Base-by-base conservation (phyloP, 2,797 vertebrate species). In the Harpagifer antarcticus region DNA sequence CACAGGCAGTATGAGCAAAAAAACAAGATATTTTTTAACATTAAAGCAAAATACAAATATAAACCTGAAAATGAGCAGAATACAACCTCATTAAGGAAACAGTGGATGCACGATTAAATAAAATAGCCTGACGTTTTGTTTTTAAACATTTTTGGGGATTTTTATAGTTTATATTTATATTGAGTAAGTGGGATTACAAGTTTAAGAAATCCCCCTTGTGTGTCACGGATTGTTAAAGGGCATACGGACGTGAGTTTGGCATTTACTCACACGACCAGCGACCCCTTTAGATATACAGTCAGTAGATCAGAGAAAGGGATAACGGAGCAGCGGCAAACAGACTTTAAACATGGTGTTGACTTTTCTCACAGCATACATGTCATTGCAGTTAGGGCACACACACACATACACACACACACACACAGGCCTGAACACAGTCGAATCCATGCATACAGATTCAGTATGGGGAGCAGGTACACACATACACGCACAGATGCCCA, bases 311-410 rank as follows among this genome's bases (percentile, higher is more conserved):
- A 88, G 84, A 78, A 61, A 60, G 58, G 19, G 61, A 19, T 60
- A 75, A 17, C 47, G 14, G 66, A 79, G 56, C 52, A 17, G 63
- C 52, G 72, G 83, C 82, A 80, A 87, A 82, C 79, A 78, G 62
- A 83, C 82, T 79, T 89, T 71, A 89, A 90, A 90, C 72, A 90
- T 88, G 60, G 78, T 90, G 84, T 88, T 89, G 86, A 89, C 76
- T 92, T 82, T 89, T 86, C 85, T 76, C 72, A 83, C 72, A 56
- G 66, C 68, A 52, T 61, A 74, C 68, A 81, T 48, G 53, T 54
- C 33, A 58, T 48, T 47, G 58, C 47, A 61, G 53, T 19, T 20
- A 13, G n/a, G 5, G 15, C 72, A 54, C 71, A 45, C 57, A 58
- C 52, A 44, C 61, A 27, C 23, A 27, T 23, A 27, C 3, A 27